Percentiles rank a stretch among this genome's conserved stretches.
These are phyloP conservation scores for Seira ritae DNA, from an alignment of 2,888 invertebrate genomes.

Conservation along the genomic window DNA sequence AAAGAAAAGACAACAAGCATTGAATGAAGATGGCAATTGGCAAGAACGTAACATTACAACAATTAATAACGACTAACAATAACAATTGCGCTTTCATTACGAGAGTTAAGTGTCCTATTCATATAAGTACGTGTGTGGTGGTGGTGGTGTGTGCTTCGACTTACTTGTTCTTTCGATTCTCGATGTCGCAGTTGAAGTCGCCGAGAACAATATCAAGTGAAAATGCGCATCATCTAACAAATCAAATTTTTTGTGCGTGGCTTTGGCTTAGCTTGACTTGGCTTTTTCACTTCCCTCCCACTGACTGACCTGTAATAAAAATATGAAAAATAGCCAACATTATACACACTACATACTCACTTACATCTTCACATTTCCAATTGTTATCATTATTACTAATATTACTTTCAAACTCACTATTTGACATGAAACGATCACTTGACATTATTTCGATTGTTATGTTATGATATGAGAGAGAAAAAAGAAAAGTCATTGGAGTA, in stretches of 20 bases:
- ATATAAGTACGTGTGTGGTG: not conserved
- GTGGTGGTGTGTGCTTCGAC: no score
- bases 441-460: conserved; percentile 14
- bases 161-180: no score
- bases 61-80: not conserved
- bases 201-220: not conserved
- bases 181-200: no score
- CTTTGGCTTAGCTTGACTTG: not conserved
- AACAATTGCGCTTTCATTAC: not conserved
- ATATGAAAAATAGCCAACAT: not conserved
- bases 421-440: conserved; percentile 10
- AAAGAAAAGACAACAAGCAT: not conserved
- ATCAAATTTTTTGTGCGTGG: not conserved
- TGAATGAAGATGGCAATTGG: not conserved
- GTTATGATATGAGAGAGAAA: not conserved
- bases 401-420: not conserved
- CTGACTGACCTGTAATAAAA: conserved; percentile 17
- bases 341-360: not conserved
- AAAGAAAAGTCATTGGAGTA: not conserved
- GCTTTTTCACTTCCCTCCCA: conserved; percentile 13
- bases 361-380: not conserved
- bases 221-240: not conserved
- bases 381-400: not conserved
- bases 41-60: not conserved
- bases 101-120: not conserved